A percentile compares a stretch with the other conserved stretches of the same genome.
phyloP scores from a whole-genome alignment of 2,113 vertebrate species.

The Octodon degus region DNA sequence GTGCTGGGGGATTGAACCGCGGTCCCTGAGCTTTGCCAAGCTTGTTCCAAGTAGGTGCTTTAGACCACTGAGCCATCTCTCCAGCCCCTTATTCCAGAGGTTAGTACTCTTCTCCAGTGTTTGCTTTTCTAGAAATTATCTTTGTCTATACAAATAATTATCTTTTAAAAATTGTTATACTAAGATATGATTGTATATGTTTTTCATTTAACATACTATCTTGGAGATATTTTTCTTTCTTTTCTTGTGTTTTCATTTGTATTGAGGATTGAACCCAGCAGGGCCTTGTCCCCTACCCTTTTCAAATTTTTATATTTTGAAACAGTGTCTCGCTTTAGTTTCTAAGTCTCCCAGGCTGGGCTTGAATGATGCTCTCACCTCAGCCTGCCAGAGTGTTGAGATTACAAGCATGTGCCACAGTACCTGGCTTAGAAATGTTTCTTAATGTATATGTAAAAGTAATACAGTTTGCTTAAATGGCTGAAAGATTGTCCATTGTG shows the following conservation, averaged over 20 bases:
- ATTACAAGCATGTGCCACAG: neutral
- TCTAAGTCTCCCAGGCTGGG: neutral
- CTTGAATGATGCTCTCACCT: neutral
- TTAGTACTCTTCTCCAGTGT: constrained; percentile 8
- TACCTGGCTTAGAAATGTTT: neutral
- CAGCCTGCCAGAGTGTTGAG: neutral
- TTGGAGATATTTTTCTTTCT: neutral
- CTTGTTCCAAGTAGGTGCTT: too few species aligned
- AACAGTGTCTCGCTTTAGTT: neutral
- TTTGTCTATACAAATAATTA: neutral
- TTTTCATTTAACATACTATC: neutral
- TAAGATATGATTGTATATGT: neutral
- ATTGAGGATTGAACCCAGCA: neutral
- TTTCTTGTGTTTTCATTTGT: neutral
- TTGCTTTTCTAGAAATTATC: neutral
- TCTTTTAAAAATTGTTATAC: neutral
- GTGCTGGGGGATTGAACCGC: too few species aligned
- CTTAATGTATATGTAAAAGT: neutral
- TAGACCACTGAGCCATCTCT: too few species aligned
- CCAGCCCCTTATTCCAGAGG: too few species aligned
- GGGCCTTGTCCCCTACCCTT: neutral
- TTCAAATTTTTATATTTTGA: neutral
- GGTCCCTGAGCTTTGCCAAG: too few species aligned
- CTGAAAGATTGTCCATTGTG: neutral
- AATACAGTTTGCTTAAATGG: constrained; percentile 11